Percentiles rank a stretch among this genome's conserved stretches.
These are phyloP conservation scores for Globodera ellingtonae DNA, from an alignment of 1,140 invertebrate species.

Conservation along the genomic window DNA sequence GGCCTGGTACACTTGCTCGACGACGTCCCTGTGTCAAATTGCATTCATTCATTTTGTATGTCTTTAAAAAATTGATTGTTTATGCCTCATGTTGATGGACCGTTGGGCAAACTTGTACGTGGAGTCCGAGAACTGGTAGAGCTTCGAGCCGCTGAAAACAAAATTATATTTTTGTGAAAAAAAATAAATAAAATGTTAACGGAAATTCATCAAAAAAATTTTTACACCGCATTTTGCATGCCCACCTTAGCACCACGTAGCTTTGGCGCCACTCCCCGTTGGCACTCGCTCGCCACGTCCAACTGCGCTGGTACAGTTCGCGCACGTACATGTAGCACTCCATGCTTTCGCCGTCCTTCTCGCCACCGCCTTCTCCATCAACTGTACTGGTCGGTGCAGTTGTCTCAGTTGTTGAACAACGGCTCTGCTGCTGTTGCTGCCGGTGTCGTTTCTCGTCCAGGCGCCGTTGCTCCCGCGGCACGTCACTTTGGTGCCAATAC, in stretches of 20 bases:
- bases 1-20: constrained; percentile 37
- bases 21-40: constrained; percentile 34
- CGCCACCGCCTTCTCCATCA: not conserved
- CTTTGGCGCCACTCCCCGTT: constrained; percentile 35
- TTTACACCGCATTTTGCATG: not conserved
- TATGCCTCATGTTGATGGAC: constrained; percentile 40
- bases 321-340: constrained; percentile 43
- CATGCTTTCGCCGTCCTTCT: constrained; percentile 6
- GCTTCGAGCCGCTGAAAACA: constrained; percentile 35
- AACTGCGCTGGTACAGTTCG: constrained; percentile 42
- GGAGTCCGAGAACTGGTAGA: constrained; percentile 47
- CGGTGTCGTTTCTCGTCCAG: not conserved
- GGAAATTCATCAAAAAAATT: too few relatives aligned
- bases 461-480: constrained; percentile 20
- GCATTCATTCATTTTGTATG: not conserved
- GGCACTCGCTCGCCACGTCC: constrained; percentile 28
- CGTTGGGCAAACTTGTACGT: constrained; percentile 43
- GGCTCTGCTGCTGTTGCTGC: not conserved
- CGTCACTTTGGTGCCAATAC: constrained; percentile 45
- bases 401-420: not conserved
- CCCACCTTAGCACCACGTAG: constrained; percentile 39
- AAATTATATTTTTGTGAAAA: constrained; percentile 27
- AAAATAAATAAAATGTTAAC: too few relatives aligned
- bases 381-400: not conserved
- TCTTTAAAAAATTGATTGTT: not conserved